These are phyloP conservation scores for Odocoileus virginianus DNA, from an alignment of 2,113 vertebrate species.

Conservation along the genomic window DNA sequence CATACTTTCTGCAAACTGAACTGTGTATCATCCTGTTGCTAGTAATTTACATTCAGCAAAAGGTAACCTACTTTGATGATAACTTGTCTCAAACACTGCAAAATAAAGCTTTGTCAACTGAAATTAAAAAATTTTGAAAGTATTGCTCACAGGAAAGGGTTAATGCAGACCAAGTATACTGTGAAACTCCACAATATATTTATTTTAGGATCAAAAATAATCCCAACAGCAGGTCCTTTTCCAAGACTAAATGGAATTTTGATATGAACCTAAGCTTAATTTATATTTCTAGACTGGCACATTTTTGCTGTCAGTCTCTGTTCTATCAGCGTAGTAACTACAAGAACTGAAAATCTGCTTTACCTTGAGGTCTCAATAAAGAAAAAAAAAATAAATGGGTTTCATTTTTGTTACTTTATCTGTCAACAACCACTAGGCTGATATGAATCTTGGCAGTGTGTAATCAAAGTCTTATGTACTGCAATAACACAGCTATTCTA, in stretches of 20 bases:
- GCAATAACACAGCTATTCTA: slow-evolving; percentile 80
- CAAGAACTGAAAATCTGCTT: slow-evolving; percentile 83
- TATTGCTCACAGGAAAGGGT: not conserved
- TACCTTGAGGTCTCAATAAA: slow-evolving; percentile 85
- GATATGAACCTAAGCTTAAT: slow-evolving; percentile 81
- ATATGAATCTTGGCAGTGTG: slow-evolving; percentile 82
- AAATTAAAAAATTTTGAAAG: not conserved
- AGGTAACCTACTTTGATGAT: not conserved
- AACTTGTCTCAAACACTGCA: not conserved
- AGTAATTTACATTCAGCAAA: slow-evolving; percentile 24
- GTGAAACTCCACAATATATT: slow-evolving; percentile 32
- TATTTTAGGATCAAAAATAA: slow-evolving; percentile 78
- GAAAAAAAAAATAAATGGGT: slow-evolving; percentile 82
- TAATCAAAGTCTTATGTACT: slow-evolving; percentile 84
- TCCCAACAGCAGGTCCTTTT: slow-evolving; percentile 75
- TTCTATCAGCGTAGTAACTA: slow-evolving; percentile 79
- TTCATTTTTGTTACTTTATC: slow-evolving; percentile 86
- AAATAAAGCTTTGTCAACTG: not conserved
- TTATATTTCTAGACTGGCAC: slow-evolving; percentile 81
- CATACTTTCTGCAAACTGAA: not conserved
- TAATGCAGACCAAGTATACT: slow-evolving; percentile 44
- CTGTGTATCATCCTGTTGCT: not conserved
- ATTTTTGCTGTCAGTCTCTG: slow-evolving; percentile 81
- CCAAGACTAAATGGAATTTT: slow-evolving; percentile 80
- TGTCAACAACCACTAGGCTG: slow-evolving; percentile 83